These are phyloP conservation scores for Uloborus diversus DNA, from an alignment of 1,140 invertebrate species.

Conservation along the genomic window DNA sequence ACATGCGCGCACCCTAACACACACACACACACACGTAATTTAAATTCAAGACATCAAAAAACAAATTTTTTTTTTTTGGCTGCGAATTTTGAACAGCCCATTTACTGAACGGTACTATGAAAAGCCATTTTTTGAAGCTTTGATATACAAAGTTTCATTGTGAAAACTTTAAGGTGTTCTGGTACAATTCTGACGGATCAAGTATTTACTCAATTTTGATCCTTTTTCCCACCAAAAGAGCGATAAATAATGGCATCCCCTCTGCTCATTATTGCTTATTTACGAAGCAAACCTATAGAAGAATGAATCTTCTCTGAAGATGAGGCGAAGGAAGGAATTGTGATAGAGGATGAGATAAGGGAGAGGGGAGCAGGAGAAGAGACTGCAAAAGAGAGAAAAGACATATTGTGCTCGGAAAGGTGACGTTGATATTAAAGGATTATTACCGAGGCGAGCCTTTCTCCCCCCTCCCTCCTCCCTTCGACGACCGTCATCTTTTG, in stretches of 20 bases:
- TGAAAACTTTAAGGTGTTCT: too few species aligned
- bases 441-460: not conserved
- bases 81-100: too few species aligned
- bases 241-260: not conserved
- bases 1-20: too few species aligned
- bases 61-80: too few species aligned
- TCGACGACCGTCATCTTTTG: not conserved
- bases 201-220: too few species aligned
- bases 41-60: too few species aligned
- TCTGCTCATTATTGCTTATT: constrained; percentile 50
- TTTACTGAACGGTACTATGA: too few species aligned
- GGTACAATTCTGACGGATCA: too few species aligned
- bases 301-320: constrained; percentile 35
- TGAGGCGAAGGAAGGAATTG: constrained; percentile 15
- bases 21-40: too few species aligned
- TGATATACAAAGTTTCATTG: too few species aligned
- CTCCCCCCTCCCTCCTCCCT: not conserved
- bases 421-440: constrained; percentile 50
- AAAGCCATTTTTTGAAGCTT: too few species aligned
- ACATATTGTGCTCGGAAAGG: not conserved
- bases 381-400: not conserved
- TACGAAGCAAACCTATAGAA: constrained; percentile 16
- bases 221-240: constrained; percentile 1
- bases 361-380: not conserved
- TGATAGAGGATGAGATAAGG: not conserved